A percentile compares a stretch with the other conserved stretches of the same genome.
Conservation (phyloP, 2,888 invertebrate species). For the Resseliella maxima region DNA sequence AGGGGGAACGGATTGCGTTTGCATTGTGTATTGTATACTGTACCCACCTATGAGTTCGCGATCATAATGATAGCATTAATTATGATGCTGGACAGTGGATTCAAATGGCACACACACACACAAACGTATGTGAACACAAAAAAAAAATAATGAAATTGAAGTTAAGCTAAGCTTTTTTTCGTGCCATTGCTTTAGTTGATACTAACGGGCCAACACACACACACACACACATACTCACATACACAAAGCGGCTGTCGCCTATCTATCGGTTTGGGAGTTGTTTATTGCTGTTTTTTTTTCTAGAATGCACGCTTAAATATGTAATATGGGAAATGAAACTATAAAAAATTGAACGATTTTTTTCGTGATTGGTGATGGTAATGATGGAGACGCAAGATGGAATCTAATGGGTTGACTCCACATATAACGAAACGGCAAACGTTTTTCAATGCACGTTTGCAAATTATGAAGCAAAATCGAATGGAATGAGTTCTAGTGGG, state of each 20-base stretch:
- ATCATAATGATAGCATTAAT: slow-evolving; percentile 53
- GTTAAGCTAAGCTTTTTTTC: slow-evolving; percentile 33
- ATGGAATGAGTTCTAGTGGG: too few relatives aligned
- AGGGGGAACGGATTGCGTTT: neutral
- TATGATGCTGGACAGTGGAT: slow-evolving; percentile 51
- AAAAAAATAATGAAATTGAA: slow-evolving; percentile 48
- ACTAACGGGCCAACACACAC: neutral
- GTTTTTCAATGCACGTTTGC: slow-evolving; percentile 19
- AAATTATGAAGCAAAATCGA: neutral
- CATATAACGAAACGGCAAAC: slow-evolving; percentile 8
- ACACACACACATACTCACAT: neutral
- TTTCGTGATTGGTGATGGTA: slow-evolving; percentile 47
- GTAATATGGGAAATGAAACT: slow-evolving; percentile 50
- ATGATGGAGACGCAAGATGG: slow-evolving; percentile 45
- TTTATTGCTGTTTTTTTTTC: slow-evolving; percentile 40
- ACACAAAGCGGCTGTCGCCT: neutral
- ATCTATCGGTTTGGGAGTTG: slow-evolving; percentile 53
- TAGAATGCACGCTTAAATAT: slow-evolving; percentile 50
- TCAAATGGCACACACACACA: slow-evolving; percentile 19
- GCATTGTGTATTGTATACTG: slow-evolving; percentile 14
- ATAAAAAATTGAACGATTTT: slow-evolving; percentile 52
- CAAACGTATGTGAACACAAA: neutral
- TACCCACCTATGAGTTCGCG: slow-evolving; percentile 36
- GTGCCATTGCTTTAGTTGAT: neutral
- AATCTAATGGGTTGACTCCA: slow-evolving; percentile 44